A percentile compares a stretch with the other conserved stretches of the same genome.
phyloP scores from a whole-genome alignment of 1,140 invertebrate genomes.

The Andricus grossulariae region DNA sequence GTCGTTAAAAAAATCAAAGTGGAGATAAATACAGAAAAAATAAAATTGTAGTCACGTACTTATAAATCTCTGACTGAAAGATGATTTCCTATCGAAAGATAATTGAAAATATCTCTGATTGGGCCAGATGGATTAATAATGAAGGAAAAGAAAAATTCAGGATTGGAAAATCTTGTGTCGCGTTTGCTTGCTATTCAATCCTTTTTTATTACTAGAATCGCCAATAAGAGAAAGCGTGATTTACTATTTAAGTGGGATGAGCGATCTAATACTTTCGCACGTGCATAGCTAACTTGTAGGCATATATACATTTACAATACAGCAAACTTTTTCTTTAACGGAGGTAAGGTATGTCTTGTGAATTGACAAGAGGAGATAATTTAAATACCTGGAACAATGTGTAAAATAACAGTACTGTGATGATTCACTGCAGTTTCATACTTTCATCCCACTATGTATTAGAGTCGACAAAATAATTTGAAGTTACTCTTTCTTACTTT shows the following conservation, averaged over 20 bases:
- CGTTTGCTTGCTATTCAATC: background rate
- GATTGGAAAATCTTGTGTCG: background rate
- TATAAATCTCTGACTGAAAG: background rate
- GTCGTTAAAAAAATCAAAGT: background rate
- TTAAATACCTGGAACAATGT: background rate
- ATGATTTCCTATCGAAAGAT: background rate
- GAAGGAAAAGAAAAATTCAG: background rate
- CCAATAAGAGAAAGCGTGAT: constrained; percentile 52
- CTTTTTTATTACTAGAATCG: constrained; percentile 36
- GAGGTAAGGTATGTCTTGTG: background rate
- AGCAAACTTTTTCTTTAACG: background rate
- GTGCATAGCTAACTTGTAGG: background rate
- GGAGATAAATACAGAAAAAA: background rate
- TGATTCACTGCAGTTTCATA: background rate
- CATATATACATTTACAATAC: background rate
- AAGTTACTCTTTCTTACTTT: no score
- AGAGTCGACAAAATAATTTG: background rate
- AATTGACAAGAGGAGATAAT: background rate
- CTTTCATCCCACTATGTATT: background rate
- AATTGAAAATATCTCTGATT: background rate
- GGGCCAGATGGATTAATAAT: background rate
- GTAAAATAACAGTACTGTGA: background rate
- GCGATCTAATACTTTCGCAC: constrained; percentile 58
- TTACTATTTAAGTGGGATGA: constrained; percentile 54
- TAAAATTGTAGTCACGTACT: background rate